A percentile compares a stretch with the other conserved stretches of the same genome.
These are phyloP conservation scores for Allobates femoralis DNA, from an alignment of 2,797 vertebrate species.

Conservation along the genomic window DNA sequence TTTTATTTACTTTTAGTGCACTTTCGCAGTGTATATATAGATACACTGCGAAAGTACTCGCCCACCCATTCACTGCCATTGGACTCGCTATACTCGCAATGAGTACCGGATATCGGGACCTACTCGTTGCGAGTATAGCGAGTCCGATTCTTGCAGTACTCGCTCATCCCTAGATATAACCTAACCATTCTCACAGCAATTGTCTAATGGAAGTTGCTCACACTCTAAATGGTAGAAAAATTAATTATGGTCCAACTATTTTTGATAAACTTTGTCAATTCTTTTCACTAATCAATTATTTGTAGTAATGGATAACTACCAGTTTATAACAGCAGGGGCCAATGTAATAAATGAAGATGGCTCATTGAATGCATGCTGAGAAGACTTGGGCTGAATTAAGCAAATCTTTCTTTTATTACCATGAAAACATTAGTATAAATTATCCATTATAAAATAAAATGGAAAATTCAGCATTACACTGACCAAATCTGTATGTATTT, in stretches of 20 bases:
- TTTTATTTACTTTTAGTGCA: too few relatives aligned
- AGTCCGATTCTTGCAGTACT: too few relatives aligned
- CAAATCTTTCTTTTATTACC: slow-evolving; percentile 53
- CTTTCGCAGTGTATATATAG: too few relatives aligned
- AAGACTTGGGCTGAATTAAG: slow-evolving; percentile 27
- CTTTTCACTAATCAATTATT: slow-evolving; percentile 35
- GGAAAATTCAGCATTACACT: slow-evolving; percentile 18
- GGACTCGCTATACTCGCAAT: too few relatives aligned
- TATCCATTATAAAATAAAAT: slow-evolving; percentile 29
- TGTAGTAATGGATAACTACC: slow-evolving; percentile 41
- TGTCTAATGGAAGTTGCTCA: background rate
- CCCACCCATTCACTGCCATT: too few relatives aligned
- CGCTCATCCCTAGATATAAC: too few relatives aligned
- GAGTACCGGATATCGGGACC: too few relatives aligned
- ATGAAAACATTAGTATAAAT: slow-evolving; percentile 44
- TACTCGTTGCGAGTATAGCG: too few relatives aligned
- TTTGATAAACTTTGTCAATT: slow-evolving; percentile 2
- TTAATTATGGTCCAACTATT: background rate
- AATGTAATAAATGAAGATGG: slow-evolving; percentile 29
- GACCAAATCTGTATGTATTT: slow-evolving; percentile 14
- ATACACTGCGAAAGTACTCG: too few relatives aligned
- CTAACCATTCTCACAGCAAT: background rate
- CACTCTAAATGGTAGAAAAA: slow-evolving; percentile 9
- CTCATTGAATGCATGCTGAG: slow-evolving; percentile 46
- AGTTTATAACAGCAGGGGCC: slow-evolving; percentile 48